Percentiles rank a stretch among this genome's conserved stretches.
These are phyloP conservation scores for Drosophila recens DNA, from an alignment of 2,888 invertebrate species.

Conservation along the genomic window DNA sequence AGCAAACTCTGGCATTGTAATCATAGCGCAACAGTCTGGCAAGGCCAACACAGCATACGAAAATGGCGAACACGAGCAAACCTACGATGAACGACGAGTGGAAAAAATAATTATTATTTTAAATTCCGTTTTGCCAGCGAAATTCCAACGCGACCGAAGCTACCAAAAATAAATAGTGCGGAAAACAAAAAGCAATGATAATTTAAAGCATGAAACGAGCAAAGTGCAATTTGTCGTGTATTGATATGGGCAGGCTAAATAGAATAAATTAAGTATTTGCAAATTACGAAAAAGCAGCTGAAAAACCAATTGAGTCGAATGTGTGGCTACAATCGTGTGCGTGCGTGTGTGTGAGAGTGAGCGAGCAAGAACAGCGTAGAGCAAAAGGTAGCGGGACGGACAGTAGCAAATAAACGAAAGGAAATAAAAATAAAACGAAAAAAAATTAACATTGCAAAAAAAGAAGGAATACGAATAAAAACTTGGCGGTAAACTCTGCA, in stretches of 20 bases:
- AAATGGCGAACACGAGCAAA: slow-evolving; percentile 82
- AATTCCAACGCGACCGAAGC: slow-evolving; percentile 78
- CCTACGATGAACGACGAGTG: slow-evolving; percentile 80
- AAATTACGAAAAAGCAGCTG: slow-evolving; percentile 70
- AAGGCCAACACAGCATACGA: slow-evolving; percentile 62
- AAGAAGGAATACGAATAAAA: slow-evolving; percentile 43
- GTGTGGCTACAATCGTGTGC: slow-evolving; percentile 56
- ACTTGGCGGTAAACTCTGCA: slow-evolving; percentile 73
- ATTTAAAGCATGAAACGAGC: slow-evolving; percentile 54
- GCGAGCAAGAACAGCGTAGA: slow-evolving; percentile 42
- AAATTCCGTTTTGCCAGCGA: slow-evolving; percentile 83
- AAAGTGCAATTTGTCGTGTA: slow-evolving; percentile 59
- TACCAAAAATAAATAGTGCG: slow-evolving; percentile 42
- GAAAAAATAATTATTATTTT: slow-evolving; percentile 84
- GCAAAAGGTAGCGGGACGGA: slow-evolving; percentile 53
- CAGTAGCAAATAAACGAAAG: slow-evolving; percentile 61
- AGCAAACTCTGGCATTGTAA: slow-evolving; percentile 8
- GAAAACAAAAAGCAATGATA: slow-evolving; percentile 42
- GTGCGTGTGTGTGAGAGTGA: slow-evolving; percentile 49
- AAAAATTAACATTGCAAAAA: slow-evolving; percentile 48
- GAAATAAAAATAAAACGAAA: slow-evolving; percentile 69
- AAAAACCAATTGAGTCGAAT: slow-evolving; percentile 68
- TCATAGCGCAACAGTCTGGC: slow-evolving; percentile 52
- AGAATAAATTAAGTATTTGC: slow-evolving; percentile 74
- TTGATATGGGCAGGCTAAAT: slow-evolving; percentile 57